Conservation (phyloP, 2,797 vertebrate species). For the Gila robusta region DNA sequence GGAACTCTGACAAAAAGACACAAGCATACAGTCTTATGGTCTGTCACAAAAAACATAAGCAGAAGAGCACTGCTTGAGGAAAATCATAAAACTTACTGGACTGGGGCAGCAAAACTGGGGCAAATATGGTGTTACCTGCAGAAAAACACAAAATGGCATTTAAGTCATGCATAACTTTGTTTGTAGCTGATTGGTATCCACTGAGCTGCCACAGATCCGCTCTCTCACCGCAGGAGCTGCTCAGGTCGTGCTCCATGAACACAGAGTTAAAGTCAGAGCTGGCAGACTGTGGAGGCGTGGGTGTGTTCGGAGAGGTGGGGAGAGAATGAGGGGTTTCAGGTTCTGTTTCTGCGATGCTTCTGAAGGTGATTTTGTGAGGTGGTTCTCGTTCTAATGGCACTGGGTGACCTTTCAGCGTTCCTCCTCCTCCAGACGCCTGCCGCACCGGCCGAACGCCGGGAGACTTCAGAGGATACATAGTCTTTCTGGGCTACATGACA, state of each 20-base stretch:
- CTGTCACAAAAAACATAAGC: neutral
- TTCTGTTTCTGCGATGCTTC: slow-evolving; percentile 91
- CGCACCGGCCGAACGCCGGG: slow-evolving; percentile 93
- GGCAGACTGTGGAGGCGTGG: slow-evolving; percentile 90
- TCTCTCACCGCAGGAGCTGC: slow-evolving; percentile 80
- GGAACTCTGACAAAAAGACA: slow-evolving; percentile 78
- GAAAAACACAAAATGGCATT: slow-evolving; percentile 19
- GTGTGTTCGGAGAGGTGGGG: slow-evolving; percentile 94
- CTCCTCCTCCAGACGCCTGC: slow-evolving; percentile 86
- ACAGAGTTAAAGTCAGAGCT: slow-evolving; percentile 89
- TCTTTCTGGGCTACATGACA: slow-evolving; percentile 87
- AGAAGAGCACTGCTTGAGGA: neutral
- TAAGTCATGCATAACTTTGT: neutral
- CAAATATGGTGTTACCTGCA: slow-evolving; percentile 89
- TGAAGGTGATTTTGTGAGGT: slow-evolving; percentile 94
- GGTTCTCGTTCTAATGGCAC: slow-evolving; percentile 94
- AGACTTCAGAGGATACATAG: slow-evolving; percentile 91
- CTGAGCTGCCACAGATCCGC: neutral
- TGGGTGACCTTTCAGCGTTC: slow-evolving; percentile 89
- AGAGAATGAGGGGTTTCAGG: slow-evolving; percentile 80
- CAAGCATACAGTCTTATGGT: slow-evolving; percentile 2
- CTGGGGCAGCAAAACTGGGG: slow-evolving; percentile 84
- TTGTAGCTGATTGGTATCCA: neutral
- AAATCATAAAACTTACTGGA: slow-evolving; percentile 84
- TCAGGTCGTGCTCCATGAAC: slow-evolving; percentile 90